A percentile compares a stretch with the other conserved stretches of the same genome.
Conservation (phyloP, 2,113 vertebrate genomes). For the Clarias macrocephalus region DNA sequence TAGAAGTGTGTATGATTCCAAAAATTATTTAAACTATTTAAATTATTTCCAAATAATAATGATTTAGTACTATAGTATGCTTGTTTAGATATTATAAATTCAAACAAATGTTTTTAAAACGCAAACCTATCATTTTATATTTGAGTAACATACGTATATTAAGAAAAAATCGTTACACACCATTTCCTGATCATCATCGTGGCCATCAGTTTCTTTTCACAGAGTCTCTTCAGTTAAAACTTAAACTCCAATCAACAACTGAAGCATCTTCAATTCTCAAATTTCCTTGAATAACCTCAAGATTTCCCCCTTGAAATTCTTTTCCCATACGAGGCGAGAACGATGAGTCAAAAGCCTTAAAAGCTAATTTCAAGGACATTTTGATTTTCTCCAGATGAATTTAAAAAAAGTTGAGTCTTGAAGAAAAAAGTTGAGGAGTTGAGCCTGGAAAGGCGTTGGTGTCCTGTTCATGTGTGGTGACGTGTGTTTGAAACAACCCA, state of each 20-base stretch:
- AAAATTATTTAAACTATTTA: not conserved
- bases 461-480: not conserved
- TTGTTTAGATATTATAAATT: not conserved
- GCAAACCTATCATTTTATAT: not conserved
- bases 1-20: not conserved
- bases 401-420: not conserved
- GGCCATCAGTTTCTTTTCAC: not conserved
- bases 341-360: not conserved
- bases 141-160: not conserved
- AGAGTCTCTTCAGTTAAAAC: not conserved
- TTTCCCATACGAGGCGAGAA: not conserved
- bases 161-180: not conserved
- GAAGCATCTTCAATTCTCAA: not conserved
- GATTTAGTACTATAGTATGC: not conserved
- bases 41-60: not conserved
- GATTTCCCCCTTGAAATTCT: not conserved
- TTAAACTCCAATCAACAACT: not conserved
- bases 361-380: not conserved
- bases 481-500: too few species aligned
- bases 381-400: not conserved
- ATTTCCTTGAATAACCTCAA: not conserved
- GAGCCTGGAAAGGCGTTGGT: not conserved
- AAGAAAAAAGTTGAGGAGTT: not conserved
- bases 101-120: too few species aligned
- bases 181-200: not conserved